Conservation (phyloP, 2,113 vertebrate genomes). For the Ivindomyrus marchei region DNA sequence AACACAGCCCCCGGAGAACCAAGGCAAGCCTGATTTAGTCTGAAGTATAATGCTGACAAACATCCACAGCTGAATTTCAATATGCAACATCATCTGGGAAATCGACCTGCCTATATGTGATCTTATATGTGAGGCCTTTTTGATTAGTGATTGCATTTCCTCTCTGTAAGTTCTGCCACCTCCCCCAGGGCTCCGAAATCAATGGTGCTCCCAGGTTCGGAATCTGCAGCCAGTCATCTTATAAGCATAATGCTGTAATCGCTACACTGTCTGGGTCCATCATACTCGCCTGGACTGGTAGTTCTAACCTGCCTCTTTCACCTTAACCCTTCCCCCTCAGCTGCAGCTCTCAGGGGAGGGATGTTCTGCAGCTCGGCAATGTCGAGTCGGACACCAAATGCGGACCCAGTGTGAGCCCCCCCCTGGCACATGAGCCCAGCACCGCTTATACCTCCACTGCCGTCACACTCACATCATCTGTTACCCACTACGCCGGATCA, state of each 20-base stretch:
- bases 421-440: neutral
- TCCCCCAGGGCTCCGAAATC: neutral
- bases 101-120: neutral
- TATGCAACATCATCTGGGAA: neutral
- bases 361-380: neutral
- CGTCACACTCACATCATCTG: neutral
- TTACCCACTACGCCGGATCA: neutral
- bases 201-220: neutral
- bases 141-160: neutral
- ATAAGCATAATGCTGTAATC: neutral
- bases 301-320: neutral
- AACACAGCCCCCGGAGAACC: neutral
- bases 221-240: neutral
- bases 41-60: neutral
- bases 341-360: slow-evolving; percentile 8
- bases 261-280: neutral
- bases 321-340: neutral
- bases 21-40: neutral
- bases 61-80: neutral
- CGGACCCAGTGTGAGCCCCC: neutral
- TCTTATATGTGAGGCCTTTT: neutral
- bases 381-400: neutral
- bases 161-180: neutral
- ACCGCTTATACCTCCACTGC: neutral
- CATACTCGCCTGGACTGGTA: neutral